Evolutionary conservation across 2,888 invertebrate species (phyloP).

Genomic region (Eutolmus rufibarbis): DNA sequence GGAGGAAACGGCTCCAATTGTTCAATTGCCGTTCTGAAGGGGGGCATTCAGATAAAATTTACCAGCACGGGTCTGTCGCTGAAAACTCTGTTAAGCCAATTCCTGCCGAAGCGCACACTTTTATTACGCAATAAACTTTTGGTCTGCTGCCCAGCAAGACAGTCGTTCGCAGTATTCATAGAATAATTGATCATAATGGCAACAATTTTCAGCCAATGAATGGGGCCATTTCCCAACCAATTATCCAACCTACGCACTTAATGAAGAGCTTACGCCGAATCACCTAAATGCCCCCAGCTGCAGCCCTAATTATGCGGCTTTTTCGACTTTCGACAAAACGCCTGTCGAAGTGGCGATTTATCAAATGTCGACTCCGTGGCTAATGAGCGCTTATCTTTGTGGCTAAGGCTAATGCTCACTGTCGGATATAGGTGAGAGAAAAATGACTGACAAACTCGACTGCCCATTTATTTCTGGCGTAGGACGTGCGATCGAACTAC

Average conservation of each 20-base stretch:
- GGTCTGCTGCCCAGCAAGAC: neutral
- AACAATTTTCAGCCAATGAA: constrained; percentile 18
- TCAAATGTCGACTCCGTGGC: neutral
- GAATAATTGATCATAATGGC: constrained; percentile 20
- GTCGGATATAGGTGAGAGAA: neutral
- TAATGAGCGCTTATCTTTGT: neutral
- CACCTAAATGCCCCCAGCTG: neutral
- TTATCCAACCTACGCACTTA: neutral
- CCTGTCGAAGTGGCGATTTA: neutral
- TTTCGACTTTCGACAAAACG: neutral
- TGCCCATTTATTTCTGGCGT: neutral
- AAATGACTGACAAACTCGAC: neutral
- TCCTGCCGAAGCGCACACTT: neutral
- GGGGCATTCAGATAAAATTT: neutral
- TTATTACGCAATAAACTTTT: constrained; percentile 5
- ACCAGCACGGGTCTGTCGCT: neutral
- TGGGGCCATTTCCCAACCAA: neutral
- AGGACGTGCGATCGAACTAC: neutral
- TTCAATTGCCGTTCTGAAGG: neutral
- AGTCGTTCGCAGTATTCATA: neutral
- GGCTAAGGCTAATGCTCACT: neutral
- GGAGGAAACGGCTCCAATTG: constrained; percentile 1
- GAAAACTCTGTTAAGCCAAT: constrained; percentile 10
- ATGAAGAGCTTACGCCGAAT: neutral
- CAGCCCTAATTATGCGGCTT: neutral